A percentile compares a stretch with the other conserved stretches of the same genome.
These are phyloP conservation scores for Drosophila silvestris DNA, from an alignment of 2,888 invertebrate species.

Conservation along the genomic window DNA sequence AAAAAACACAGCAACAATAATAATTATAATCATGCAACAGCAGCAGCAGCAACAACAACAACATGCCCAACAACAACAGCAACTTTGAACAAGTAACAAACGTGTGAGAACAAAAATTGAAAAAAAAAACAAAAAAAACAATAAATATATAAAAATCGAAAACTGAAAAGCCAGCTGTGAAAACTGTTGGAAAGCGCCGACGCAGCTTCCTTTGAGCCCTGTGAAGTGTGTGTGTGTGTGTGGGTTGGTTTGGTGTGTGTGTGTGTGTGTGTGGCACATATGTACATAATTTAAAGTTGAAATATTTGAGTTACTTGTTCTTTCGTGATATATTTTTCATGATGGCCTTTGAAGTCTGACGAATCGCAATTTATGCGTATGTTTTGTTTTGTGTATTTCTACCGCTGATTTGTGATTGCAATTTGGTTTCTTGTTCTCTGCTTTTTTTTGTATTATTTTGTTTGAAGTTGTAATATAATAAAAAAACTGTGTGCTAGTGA, in stretches of 20 bases:
- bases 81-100: constrained; percentile 46
- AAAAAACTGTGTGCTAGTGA: background rate
- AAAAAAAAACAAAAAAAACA: constrained; percentile 14
- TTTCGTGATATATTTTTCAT: constrained; percentile 6
- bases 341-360: constrained; percentile 9
- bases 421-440: constrained; percentile 8
- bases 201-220: constrained; percentile 26
- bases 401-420: constrained; percentile 17
- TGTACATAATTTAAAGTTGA: background rate
- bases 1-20: constrained; percentile 32
- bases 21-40: constrained; percentile 31
- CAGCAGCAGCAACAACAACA: constrained; percentile 28
- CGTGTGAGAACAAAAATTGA: constrained; percentile 28
- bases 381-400: constrained; percentile 21
- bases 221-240: constrained; percentile 11
- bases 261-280: constrained; percentile 5
- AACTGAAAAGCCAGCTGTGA: constrained; percentile 9
- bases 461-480: constrained; percentile 3
- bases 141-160: constrained; percentile 13
- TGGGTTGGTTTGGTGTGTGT: background rate
- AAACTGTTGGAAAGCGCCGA: constrained; percentile 37
- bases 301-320: constrained; percentile 1
- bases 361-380: constrained; percentile 14
- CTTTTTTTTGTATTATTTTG: background rate
- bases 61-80: constrained; percentile 21